Percentiles rank a stretch among this genome's conserved stretches.
phyloP scores from a whole-genome alignment of 2,888 invertebrate species.

The Xanthia togata region DNA sequence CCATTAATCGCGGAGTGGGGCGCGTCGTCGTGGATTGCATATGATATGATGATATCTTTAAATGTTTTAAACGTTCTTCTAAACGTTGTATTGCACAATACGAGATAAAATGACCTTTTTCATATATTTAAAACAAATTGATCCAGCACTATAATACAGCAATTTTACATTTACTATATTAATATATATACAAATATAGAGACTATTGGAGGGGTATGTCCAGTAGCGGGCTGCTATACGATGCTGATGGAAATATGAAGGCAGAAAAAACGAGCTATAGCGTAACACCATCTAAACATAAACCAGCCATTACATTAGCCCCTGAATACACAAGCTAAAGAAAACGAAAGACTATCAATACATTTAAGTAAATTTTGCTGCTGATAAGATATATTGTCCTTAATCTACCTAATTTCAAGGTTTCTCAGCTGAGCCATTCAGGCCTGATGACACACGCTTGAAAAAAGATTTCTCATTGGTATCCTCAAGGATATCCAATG shows the following conservation, averaged over 20 bases:
- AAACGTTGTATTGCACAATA: neutral
- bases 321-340: neutral
- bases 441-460: no score
- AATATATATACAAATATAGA: no score
- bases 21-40: no score
- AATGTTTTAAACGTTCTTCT: neutral
- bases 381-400: slow-evolving; percentile 7
- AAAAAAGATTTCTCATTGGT: neutral
- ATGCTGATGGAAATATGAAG: neutral
- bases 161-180: neutral
- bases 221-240: no score
- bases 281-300: neutral
- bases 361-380: neutral
- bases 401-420: slow-evolving; percentile 14
- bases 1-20: no score
- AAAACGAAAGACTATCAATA: neutral
- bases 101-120: neutral
- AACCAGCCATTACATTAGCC: neutral
- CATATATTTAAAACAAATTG: neutral
- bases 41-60: no score
- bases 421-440: neutral
- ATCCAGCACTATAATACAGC: neutral
- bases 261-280: neutral
- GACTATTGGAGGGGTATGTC: no score
- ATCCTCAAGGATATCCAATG: no score